These are phyloP conservation scores for Caenorhabditis sp. DNA, from an alignment of 2,888 invertebrate species.

Conservation along the genomic window DNA sequence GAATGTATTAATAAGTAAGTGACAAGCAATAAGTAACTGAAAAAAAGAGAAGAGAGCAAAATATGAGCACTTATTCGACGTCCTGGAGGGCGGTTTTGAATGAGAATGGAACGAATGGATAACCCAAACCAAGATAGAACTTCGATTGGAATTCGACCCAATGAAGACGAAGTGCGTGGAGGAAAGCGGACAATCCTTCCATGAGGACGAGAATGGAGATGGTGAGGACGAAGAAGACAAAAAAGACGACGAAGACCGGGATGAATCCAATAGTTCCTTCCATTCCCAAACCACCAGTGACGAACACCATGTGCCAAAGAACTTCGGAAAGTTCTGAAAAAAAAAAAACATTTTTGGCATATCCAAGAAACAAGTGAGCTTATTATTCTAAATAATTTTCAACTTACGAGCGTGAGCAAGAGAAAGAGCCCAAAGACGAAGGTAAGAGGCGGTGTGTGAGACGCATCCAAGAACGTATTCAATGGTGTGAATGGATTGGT, in stretches of 20 bases:
- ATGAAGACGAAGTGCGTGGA: slow-evolving; percentile 55
- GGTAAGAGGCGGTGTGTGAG: slow-evolving; percentile 71
- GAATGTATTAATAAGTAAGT: background rate
- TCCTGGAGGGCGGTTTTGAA: slow-evolving; percentile 6
- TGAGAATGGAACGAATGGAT: slow-evolving; percentile 88
- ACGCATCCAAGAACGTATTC: slow-evolving; percentile 52
- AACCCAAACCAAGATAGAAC: slow-evolving; percentile 90
- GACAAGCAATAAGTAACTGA: background rate
- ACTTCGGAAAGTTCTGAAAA: slow-evolving; percentile 58
- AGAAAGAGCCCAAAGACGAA: slow-evolving; percentile 71
- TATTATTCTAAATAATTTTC: background rate
- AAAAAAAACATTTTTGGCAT: too few relatives aligned
- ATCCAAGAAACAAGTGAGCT: too few relatives aligned
- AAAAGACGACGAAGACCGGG: slow-evolving; percentile 77
- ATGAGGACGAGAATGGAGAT: slow-evolving; percentile 69
- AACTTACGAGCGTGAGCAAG: slow-evolving; percentile 63
- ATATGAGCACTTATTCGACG: background rate
- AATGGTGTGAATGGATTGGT: slow-evolving; percentile 76
- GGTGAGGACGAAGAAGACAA: slow-evolving; percentile 79
- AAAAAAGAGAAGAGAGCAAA: background rate
- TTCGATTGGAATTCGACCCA: slow-evolving; percentile 98
- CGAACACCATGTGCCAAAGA: slow-evolving; percentile 58
- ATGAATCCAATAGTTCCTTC: slow-evolving; percentile 32
- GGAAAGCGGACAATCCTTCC: slow-evolving; percentile 72
- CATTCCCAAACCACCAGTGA: slow-evolving; percentile 21